phyloP scores from a whole-genome alignment of 2,888 invertebrate genomes.

The Magallana nippona region DNA sequence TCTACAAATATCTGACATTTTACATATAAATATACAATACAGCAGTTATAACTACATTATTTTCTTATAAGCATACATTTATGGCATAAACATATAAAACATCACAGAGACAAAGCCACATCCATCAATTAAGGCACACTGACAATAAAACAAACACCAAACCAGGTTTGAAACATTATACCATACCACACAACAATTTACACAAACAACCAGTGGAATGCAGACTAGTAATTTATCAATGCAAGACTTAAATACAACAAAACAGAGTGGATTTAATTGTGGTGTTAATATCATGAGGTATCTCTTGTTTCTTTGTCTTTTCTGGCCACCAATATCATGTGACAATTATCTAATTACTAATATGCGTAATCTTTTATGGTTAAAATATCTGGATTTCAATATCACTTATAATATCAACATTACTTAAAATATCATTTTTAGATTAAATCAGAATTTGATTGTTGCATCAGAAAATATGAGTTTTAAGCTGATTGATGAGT shows the following conservation, averaged over 20 bases:
- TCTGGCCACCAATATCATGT: too few species aligned
- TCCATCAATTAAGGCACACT: neutral
- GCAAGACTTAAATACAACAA: neutral
- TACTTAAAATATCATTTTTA: too few species aligned
- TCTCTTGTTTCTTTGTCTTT: too few species aligned
- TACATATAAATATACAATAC: too few species aligned
- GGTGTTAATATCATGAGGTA: constrained; percentile 14
- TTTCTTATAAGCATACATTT: neutral
- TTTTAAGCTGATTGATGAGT: neutral
- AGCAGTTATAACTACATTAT: too few species aligned
- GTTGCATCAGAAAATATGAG: too few species aligned
- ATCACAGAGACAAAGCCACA: neutral
- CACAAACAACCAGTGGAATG: neutral
- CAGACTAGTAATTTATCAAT: neutral
- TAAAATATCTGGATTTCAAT: too few species aligned
- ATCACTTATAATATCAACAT: too few species aligned
- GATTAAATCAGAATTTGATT: too few species aligned
- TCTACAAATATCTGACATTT: too few species aligned
- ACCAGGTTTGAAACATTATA: constrained; percentile 4
- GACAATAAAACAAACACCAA: neutral
- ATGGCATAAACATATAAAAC: neutral
- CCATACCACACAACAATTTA: neutral
- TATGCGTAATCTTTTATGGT: too few species aligned
- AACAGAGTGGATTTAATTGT: neutral
- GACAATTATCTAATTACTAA: too few species aligned